Evolutionary conservation across 1,140 invertebrate genomes (phyloP).

Genomic region (Ericerus pela): DNA sequence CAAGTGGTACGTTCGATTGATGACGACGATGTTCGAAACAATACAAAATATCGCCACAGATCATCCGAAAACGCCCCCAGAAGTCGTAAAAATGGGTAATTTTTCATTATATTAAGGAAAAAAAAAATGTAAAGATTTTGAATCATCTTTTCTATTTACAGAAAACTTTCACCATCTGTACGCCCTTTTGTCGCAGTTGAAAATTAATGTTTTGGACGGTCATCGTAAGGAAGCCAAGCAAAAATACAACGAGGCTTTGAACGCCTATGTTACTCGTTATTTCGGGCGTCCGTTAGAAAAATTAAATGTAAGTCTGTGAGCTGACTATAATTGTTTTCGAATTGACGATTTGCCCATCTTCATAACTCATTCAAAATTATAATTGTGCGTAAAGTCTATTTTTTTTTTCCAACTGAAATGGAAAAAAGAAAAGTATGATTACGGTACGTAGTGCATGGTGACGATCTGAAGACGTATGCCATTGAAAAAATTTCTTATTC

Average conservation of each 20-base stretch:
- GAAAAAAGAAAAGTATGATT: no score
- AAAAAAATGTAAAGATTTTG: constrained; percentile 9
- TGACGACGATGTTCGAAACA: constrained; percentile 71
- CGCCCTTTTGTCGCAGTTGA: constrained; percentile 71
- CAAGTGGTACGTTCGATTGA: constrained; percentile 80
- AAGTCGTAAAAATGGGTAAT: constrained; percentile 84
- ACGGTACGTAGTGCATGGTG: no score
- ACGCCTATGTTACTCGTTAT: constrained; percentile 82
- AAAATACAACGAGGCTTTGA: constrained; percentile 78
- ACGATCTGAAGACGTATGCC: no score
- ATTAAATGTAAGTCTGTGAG: constrained; percentile 68
- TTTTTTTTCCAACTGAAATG: no score
- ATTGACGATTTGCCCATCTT: no score
- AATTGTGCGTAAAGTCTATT: no score
- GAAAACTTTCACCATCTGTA: constrained; percentile 96
- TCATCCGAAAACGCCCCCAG: constrained; percentile 82
- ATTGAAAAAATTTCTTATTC: no score
- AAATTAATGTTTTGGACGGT: constrained; percentile 75
- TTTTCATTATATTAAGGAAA: neutral
- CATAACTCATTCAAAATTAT: no score
- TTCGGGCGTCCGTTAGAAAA: constrained; percentile 92
- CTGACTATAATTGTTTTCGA: no score
- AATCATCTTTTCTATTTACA: constrained; percentile 25
- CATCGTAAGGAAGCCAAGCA: constrained; percentile 82
- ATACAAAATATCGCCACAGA: constrained; percentile 65